Evolutionary conservation across 2,113 vertebrate species (phyloP).

Genomic region (Nicator chloris): DNA sequence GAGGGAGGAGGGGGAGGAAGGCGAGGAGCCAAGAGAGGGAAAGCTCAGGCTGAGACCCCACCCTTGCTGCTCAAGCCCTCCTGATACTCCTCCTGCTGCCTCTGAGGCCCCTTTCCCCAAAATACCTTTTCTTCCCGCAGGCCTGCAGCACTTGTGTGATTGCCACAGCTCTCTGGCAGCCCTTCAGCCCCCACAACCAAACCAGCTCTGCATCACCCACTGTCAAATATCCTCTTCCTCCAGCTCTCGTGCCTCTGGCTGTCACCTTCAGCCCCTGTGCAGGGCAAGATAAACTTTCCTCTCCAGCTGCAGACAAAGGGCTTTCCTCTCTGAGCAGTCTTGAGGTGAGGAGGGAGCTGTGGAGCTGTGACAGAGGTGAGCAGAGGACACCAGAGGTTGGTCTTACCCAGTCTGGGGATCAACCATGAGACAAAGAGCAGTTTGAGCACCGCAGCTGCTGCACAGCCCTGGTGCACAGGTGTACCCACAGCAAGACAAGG

Average conservation of each 20-base stretch:
- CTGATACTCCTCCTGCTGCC: not conserved
- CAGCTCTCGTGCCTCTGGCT: not conserved
- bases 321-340: not conserved
- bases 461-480: not conserved
- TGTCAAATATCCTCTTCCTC: not conserved
- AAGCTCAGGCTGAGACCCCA: not conserved
- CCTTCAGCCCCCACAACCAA: rapidly evolving
- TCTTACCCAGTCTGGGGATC: not conserved
- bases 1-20: not conserved
- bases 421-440: not conserved
- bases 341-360: rapidly evolving
- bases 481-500: not conserved
- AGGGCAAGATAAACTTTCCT: not conserved
- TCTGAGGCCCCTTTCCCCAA: not conserved
- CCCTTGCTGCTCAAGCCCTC: not conserved
- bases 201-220: not conserved
- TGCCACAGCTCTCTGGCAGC: not conserved
- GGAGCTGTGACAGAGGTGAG: not conserved
- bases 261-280: not conserved
- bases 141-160: not conserved
- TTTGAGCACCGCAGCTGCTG: not conserved
- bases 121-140: not conserved
- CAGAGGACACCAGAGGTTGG: not conserved
- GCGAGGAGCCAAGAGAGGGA: not conserved
- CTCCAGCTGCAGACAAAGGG: not conserved